Evolutionary conservation across 2,113 vertebrate species (phyloP), one percentile per base, ranked within the genome.

Genomic region (Orycteropus afer): DNA sequence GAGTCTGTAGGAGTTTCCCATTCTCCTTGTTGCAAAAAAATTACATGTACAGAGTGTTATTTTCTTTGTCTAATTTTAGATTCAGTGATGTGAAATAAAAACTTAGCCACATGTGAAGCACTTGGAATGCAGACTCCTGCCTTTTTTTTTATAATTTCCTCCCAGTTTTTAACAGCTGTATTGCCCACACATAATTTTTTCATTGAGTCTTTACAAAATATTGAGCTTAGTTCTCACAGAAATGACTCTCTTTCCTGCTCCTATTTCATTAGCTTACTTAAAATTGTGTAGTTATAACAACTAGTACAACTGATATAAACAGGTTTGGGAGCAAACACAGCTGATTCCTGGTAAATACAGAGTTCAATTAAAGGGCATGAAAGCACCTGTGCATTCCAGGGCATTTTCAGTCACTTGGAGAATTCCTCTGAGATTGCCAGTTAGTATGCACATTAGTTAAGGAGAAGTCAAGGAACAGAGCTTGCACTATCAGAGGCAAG

Each of bases 291-390:
- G 89, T 80, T 93, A 40, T 80, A 94, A 63, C 83, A 89, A 69
- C 87, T 55, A 76, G 49, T 76, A 53, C 59, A 87, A 82, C 69
- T 69, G 82, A 6, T 63, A 71, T 81, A 84, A 94, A 76, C 23
- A 71, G 84, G 40, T 86, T 59, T 49, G 61, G 47, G 45, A 93
- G 25, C 83, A 91, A 91, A 95, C 47, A 78, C 90, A 91, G 92
- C 59, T 93, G 79, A 94, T 86, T 45, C 49, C 93, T 51, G 51
- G 80, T 91, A 97, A 97, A 97, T 80, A 91, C 3, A 83, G 67
- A 86, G 69, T 94, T 96, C 57, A 65, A 34, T 93, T 61, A 49
- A 92, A 73, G 87, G 40, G 57, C 29, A 45, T 47, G 29, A 34
- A 22, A 12, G 6, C 89, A 95, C 74, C 49, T 89, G 71, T 86